Conservation (phyloP, 2,888 invertebrate species). For the Rotaria socialis region DNA sequence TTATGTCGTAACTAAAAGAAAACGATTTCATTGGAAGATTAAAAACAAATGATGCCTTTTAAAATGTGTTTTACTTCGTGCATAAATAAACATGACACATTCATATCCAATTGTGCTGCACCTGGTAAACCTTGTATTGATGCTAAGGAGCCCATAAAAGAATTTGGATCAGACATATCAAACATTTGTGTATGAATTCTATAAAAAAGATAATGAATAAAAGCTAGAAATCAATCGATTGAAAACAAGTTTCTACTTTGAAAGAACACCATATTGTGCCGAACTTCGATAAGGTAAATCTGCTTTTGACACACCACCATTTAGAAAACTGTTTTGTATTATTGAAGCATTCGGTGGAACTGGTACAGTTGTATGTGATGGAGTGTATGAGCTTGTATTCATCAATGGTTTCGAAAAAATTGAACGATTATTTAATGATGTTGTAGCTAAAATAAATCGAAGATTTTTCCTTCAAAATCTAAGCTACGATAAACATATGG, state of each 20-base stretch:
- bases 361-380: conserved; percentile 26
- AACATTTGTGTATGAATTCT: conserved; percentile 23
- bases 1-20: conserved; percentile 40
- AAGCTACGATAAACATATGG: too few species aligned
- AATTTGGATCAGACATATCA: conserved; percentile 15
- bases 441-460: conserved; percentile 19
- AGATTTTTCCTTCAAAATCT: too few species aligned
- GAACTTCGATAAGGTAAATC: conserved; percentile 29
- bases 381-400: neutral
- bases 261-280: conserved; percentile 27
- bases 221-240: too few species aligned
- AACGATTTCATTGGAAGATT: neutral
- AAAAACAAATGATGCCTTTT: too few species aligned
- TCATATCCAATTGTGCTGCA: conserved; percentile 46
- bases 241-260: neutral
- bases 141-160: conserved; percentile 17
- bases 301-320: conserved; percentile 39
- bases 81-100: conserved; percentile 41
- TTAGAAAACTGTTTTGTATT: conserved; percentile 37
- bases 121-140: conserved; percentile 37
- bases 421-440: neutral
- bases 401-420: neutral
- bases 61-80: conserved; percentile 40
- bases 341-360: neutral
- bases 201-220: neutral